Evolutionary conservation across 1,140 invertebrate species (phyloP).

Genomic region (Bombus picipes): DNA sequence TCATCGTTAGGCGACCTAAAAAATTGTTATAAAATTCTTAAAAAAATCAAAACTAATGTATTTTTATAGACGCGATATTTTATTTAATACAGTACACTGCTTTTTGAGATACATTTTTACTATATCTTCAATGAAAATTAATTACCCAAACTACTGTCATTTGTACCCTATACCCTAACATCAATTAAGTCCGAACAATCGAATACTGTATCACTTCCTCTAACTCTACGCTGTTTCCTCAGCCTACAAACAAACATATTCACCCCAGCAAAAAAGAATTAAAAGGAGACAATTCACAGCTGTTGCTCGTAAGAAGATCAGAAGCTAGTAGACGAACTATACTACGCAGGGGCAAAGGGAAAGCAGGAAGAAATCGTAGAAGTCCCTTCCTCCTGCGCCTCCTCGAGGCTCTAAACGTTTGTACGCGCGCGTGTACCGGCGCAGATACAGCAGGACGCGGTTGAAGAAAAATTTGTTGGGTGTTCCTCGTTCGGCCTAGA

Average conservation of each 20-base stretch:
- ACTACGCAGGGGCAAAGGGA: not conserved
- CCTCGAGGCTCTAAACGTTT: not conserved
- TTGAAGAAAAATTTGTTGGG: not conserved
- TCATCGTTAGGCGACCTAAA: not conserved
- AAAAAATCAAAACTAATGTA: too few relatives aligned
- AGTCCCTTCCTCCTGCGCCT: not conserved
- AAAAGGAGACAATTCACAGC: not conserved
- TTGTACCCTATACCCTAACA: not conserved
- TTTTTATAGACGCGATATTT: too few relatives aligned
- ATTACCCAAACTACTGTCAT: not conserved
- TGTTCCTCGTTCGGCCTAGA: slow-evolving; percentile 17
- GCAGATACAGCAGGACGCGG: slow-evolving; percentile 25
- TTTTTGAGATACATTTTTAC: not conserved
- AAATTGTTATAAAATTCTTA: not conserved
- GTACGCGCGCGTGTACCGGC: not conserved
- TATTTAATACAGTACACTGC: too few relatives aligned
- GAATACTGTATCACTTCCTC: not conserved
- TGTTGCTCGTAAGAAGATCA: not conserved
- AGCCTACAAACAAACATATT: not conserved
- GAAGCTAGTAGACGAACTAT: not conserved
- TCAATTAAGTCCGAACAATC: not conserved
- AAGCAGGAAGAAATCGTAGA: slow-evolving; percentile 18
- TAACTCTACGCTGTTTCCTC: not conserved
- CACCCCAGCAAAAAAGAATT: not conserved
- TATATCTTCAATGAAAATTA: not conserved